Base-by-base conservation (phyloP, 2,888 invertebrate genomes). In the Trichopoda pennipes region DNA sequence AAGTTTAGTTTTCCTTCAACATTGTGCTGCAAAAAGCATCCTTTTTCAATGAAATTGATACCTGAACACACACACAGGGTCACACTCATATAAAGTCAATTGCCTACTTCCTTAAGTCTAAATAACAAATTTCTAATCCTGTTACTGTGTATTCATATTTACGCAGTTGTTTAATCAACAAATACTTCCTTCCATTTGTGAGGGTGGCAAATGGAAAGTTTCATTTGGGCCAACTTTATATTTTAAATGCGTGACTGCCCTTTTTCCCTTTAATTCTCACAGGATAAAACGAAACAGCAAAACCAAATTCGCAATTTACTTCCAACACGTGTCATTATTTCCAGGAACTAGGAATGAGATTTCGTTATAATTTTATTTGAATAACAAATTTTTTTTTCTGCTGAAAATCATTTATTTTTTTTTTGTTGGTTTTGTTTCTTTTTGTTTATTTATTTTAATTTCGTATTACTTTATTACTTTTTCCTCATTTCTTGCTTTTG, bases 251-350 rank as follows among this genome's bases (percentile, higher is more conserved):
- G 35, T 32, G 17, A 17, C 42, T 64, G 55, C 49, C n/a, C 21
- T 47, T 28, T n/a, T 63, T 63, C 8, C 19, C 12, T 47, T 17
- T 16, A 28, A 28, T 56, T 47, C 16, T 49, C 10, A n/a, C 32
- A 44, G 42, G 38, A 58, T 19, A 17, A 53, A 19, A 58, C n/a
- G 23, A 42, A 1, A 28, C 28, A 28, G 32, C 1, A 49, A 66
- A 63, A 28, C 32, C 1, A 49, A 66, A 63, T 42, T 74, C 55
- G 73, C 47, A 64, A 60, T 68, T 77, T 68, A 69, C 77, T 75
- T 78, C 72, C 78, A 79, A 75, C 75, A 79, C 79, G 82, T 79
- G 82, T 61, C 78, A 28, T 12, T 64, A 55, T 70, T 78, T 74
- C 64, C 69, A 68, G 17, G 19, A 61, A 8, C 55, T 47, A 17